Evolutionary conservation across 2,888 invertebrate genomes (phyloP), one percentile per base, ranked within the genome.

Genomic region (Limnephilus auricula): DNA sequence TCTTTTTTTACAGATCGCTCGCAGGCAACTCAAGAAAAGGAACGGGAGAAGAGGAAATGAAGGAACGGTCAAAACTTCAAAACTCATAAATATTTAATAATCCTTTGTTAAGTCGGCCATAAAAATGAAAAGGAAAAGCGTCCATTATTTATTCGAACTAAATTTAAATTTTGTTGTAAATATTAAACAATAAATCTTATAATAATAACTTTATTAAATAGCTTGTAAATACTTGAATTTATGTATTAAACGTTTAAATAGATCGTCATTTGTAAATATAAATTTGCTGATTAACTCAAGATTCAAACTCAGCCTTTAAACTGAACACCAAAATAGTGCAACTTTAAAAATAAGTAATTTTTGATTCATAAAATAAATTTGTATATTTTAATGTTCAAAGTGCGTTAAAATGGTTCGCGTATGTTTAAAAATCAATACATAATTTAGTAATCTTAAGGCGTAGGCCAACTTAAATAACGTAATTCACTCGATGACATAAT

Each of bases 71-170:
- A 18, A 82, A 34, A 31, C 13, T 25, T 82, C 10, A 82, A 82
- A 32, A 82, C 34, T n/a, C 34, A 30, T 37, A 85, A 85, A 85
- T 85, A 85, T 40, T 37, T 15, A 85, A 40, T 40, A 65, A 65
- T 25, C 65, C 65, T 65, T 65, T 65, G 25, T 65, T 65, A 25
- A n/a, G 5, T 25, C 9, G 25, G 65, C 65, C 25, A 9, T 65
- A n/a, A 84, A 40, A 84, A 84, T 84, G 45, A 85, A 45, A 45
- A 25, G 45, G 37, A 85, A 85, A 45, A 45, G 85, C 85, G 85
- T 85, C 85, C 85, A 45, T 85, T 40, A 45, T 12, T 40, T 40
- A 45, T 85, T n/a, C n/a, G 0, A 6, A 18, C 18, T 34, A 31
- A 13, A 82, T 82, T 34, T n/a, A 25, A 82, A 82, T 82, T 31